Conservation (phyloP, 2,797 vertebrate genomes). For the Centropyge bicolor region DNA sequence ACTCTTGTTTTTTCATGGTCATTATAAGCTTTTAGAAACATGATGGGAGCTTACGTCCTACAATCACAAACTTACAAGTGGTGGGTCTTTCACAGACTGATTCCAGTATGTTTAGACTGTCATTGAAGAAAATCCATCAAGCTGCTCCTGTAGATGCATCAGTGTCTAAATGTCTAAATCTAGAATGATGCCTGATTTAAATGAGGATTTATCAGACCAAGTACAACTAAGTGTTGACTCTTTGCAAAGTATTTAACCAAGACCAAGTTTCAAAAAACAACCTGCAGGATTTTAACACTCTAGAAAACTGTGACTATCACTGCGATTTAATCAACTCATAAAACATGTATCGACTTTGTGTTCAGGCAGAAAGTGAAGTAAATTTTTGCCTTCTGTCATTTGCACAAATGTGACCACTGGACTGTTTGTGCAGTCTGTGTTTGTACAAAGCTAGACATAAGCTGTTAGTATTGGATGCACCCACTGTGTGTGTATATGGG, state of each 20-base stretch:
- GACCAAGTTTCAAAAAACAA: neutral
- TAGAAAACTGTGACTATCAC: neutral
- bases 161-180: too few species aligned
- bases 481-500: neutral
- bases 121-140: too few species aligned
- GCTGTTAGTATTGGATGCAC: neutral
- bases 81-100: too few species aligned
- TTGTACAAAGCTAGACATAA: too few species aligned
- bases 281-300: neutral
- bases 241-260: neutral
- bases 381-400: neutral
- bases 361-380: neutral
- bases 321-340: neutral
- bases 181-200: too few species aligned
- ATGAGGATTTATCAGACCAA: too few species aligned
- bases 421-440: neutral
- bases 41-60: neutral
- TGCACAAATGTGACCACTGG: too few species aligned
- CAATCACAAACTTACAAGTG: neutral
- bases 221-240: neutral
- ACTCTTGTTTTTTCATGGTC: neutral
- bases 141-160: too few species aligned
- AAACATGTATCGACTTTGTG: neutral
- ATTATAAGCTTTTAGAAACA: neutral
- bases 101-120: too few species aligned